Conservation (phyloP, 1,140 invertebrate species). For the Bombus cullumanus region DNA sequence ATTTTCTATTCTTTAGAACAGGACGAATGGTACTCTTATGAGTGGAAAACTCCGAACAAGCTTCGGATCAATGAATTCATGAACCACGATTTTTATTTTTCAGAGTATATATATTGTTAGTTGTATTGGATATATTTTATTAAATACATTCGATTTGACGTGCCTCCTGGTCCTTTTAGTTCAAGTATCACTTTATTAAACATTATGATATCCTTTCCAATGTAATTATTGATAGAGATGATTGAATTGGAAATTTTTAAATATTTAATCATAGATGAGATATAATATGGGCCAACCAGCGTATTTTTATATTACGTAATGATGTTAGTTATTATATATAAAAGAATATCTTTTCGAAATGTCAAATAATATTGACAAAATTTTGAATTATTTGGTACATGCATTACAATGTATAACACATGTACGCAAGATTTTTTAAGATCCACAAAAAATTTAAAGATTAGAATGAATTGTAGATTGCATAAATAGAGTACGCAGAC, state of each 20-base stretch:
- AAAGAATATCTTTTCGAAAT: too few relatives aligned
- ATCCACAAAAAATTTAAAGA: too few relatives aligned
- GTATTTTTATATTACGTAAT: too few relatives aligned
- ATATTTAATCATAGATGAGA: background rate
- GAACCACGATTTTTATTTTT: background rate
- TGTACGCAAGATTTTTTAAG: too few relatives aligned
- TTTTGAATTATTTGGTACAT: too few relatives aligned
- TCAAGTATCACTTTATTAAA: background rate
- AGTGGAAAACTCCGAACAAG: background rate
- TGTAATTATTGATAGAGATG: background rate
- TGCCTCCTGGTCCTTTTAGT: background rate
- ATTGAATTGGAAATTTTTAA: background rate
- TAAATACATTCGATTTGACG: background rate
- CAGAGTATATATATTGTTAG: background rate
- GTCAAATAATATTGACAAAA: too few relatives aligned
- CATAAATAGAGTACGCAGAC: too few relatives aligned
- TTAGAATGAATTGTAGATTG: too few relatives aligned
- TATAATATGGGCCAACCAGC: background rate
- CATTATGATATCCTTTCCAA: background rate
- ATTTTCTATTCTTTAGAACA: constrained; percentile 80
- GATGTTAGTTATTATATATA: too few relatives aligned
- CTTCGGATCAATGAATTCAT: background rate
- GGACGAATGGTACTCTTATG: background rate
- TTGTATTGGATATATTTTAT: background rate
- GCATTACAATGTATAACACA: too few relatives aligned